Conservation (phyloP, 1,140 invertebrate genomes). For the Gonatopus flavifemur region DNA sequence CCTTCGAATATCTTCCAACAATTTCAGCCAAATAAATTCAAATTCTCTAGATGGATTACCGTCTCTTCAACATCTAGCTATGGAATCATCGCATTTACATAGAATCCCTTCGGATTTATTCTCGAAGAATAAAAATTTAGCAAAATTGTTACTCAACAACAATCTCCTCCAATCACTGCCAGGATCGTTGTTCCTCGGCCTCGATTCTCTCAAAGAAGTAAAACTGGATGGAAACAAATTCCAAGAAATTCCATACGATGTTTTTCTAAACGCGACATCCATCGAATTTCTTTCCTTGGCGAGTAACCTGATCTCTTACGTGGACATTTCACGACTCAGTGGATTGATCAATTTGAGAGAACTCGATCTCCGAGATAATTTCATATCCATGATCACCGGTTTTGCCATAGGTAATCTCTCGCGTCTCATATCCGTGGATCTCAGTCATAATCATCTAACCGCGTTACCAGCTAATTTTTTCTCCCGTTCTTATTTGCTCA, state of each 20-base stretch:
- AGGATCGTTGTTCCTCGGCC: conserved; percentile 67
- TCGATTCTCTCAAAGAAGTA: conserved; percentile 74
- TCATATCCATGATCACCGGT: conserved; percentile 71
- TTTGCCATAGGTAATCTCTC: conserved; percentile 74
- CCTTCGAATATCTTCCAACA: conserved; percentile 74
- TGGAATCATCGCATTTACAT: conserved; percentile 71
- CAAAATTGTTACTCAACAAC: conserved; percentile 69
- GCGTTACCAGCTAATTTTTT: conserved; percentile 82
- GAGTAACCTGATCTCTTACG: conserved; percentile 68
- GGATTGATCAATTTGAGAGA: conserved; percentile 73
- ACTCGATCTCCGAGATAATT: conserved; percentile 75
- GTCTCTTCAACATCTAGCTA: conserved; percentile 70
- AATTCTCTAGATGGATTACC: conserved; percentile 73
- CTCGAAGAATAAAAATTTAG: conserved; percentile 74
- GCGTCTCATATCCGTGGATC: conserved; percentile 70
- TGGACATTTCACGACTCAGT: conserved; percentile 75
- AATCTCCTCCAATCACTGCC: conserved; percentile 69
- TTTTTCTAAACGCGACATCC: conserved; percentile 72
- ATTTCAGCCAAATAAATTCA: conserved; percentile 70
- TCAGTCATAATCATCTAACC: conserved; percentile 72
- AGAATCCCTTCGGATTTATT: conserved; percentile 71
- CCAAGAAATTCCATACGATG: conserved; percentile 73
- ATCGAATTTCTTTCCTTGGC: conserved; percentile 74
- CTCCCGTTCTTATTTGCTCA: conserved; percentile 67
- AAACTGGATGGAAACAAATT: conserved; percentile 75